Evolutionary conservation across 1,140 invertebrate genomes (phyloP), one percentile per base, ranked within the genome.

Genomic region (Acromyrmex heyeri): DNA sequence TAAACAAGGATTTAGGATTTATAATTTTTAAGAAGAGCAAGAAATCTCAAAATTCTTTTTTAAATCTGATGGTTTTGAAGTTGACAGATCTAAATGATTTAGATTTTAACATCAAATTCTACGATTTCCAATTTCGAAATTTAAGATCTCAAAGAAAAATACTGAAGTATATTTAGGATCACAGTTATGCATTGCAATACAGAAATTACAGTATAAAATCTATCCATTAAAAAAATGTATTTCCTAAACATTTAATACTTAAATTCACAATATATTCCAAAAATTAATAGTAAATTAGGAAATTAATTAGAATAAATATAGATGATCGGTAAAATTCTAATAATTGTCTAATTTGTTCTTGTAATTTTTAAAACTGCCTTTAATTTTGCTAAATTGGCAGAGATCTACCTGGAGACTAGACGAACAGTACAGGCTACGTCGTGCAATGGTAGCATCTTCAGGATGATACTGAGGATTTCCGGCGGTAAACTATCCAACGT

Each of bases 381-480:
- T 57, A 30, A 16, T 44, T 27, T n/a, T 30, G 12, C 2, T n/a
- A 18, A 38, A 50, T 57, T 53, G 30, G 21, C 14, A 14, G 4
- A 8, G 3, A 75, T 86, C 78, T 82, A 95, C 95, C 92, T 95
- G 48, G 95, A 95, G 18, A 95, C 93, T 12, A 95, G 81, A 38
- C 95, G 93, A 65, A 95, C 65, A 0, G 87, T 88, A 12, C 89
- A 86, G 3, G 94, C 92, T 6, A 95, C 89, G 7, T 94, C 91
- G 1, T 91, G 88, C n/a, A 93, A 88, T 1, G 93, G 91, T 16
- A 95, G 65, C 30, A 94, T 87, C 1, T 90, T 90, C 4, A 95
- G 76, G 12, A 95, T 92, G 90, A 93, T 93, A 73, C 95, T 93
- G n/a, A 95, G 67, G 16, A 95, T 86, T 90, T 95, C 95, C 6